Percentiles rank a stretch among this genome's conserved stretches.
These are phyloP conservation scores for Pseudomyrmex gracilis DNA, from an alignment of 1,140 invertebrate genomes.

Conservation along the genomic window DNA sequence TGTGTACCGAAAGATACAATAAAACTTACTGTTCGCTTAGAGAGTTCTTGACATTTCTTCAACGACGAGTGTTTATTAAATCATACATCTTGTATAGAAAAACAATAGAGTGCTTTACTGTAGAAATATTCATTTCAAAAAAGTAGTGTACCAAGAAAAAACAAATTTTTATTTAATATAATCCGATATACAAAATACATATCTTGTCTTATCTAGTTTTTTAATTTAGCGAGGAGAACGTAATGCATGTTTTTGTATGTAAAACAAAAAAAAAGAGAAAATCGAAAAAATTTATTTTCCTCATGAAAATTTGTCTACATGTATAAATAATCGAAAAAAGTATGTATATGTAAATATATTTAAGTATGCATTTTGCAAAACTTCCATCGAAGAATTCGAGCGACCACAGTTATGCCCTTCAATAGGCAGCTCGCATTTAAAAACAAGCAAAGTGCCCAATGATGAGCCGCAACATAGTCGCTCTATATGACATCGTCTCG, in stretches of 20 bases:
- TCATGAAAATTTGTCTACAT: too few species aligned
- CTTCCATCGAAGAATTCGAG: slow-evolving; percentile 49
- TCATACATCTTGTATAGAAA: too few species aligned
- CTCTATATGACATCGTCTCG: slow-evolving; percentile 14
- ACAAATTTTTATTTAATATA: neutral
- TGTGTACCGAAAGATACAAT: slow-evolving; percentile 55
- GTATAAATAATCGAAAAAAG: too few species aligned
- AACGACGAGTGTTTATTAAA: neutral
- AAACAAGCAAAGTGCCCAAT: slow-evolving; percentile 80
- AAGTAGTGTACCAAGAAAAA: neutral
- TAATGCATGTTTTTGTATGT: too few species aligned
- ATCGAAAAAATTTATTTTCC: too few species aligned
- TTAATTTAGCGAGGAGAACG: neutral
- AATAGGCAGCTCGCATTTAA: slow-evolving; percentile 80
- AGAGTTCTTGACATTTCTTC: slow-evolving; percentile 5
- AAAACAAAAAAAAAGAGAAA: too few species aligned
- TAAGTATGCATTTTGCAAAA: neutral
- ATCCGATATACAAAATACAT: slow-evolving; percentile 1
- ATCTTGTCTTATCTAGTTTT: neutral
- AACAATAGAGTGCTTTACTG: neutral
- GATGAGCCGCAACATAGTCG: slow-evolving; percentile 80
- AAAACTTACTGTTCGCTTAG: slow-evolving; percentile 36
- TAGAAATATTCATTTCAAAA: slow-evolving; percentile 12
- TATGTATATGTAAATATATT: too few species aligned
- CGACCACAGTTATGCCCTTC: slow-evolving; percentile 79